Conservation (phyloP, 2,888 invertebrate species). For the Drosophila melanosoma region DNA sequence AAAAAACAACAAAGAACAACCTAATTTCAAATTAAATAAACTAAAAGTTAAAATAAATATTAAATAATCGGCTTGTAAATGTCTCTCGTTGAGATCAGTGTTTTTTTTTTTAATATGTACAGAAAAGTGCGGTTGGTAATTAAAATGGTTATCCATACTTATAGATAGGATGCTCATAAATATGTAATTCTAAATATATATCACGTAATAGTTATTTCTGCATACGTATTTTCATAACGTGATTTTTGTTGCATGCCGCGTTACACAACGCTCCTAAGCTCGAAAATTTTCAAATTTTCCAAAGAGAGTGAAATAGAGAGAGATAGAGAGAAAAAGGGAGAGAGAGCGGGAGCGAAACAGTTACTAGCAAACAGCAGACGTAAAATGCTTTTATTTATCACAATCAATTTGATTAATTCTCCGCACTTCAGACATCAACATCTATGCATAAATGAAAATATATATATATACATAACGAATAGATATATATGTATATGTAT, state of each 20-base stretch:
- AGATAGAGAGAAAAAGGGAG: neutral
- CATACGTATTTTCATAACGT: slow-evolving; percentile 5
- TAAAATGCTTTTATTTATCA: slow-evolving; percentile 31
- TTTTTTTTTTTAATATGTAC: neutral
- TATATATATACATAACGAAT: neutral
- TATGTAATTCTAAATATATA: neutral
- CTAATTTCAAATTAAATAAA: slow-evolving; percentile 44
- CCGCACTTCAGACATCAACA: slow-evolving; percentile 31
- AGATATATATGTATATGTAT: neutral
- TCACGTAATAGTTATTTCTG: neutral
- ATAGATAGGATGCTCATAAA: slow-evolving; percentile 3
- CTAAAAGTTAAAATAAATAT: slow-evolving; percentile 31
- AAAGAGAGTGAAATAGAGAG: neutral
- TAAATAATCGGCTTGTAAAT: slow-evolving; percentile 18
- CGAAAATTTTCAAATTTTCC: slow-evolving; percentile 18
- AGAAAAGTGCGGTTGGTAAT: slow-evolving; percentile 20
- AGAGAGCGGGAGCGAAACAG: neutral
- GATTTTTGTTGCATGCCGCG: slow-evolving; percentile 7
- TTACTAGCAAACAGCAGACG: slow-evolving; percentile 22
- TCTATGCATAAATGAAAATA: neutral
- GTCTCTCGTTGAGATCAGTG: slow-evolving; percentile 17
- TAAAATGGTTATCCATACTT: slow-evolving; percentile 8
- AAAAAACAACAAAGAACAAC: slow-evolving; percentile 24
- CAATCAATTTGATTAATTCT: slow-evolving; percentile 44
- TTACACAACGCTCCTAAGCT: slow-evolving; percentile 31